phyloP scores from a whole-genome alignment of 2,113 vertebrate genomes.

The Cynopterus brachyotis region DNA sequence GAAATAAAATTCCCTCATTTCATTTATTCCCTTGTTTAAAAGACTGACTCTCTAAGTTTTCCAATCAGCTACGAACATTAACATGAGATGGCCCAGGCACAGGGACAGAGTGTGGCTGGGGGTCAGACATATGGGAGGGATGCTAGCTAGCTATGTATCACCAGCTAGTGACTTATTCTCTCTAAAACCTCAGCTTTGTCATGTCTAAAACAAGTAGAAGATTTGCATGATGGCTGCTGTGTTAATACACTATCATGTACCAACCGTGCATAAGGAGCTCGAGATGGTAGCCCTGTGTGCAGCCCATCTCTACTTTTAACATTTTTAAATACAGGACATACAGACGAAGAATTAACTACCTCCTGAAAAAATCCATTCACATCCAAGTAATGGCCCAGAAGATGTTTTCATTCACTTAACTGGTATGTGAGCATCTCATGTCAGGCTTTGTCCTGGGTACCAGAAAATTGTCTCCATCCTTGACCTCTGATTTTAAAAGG shows the following conservation, averaged over 20 bases:
- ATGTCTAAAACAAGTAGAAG: background rate
- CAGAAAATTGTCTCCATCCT: background rate
- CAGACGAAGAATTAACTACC: background rate
- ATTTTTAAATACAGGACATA: background rate
- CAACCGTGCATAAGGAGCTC: background rate
- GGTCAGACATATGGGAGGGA: background rate
- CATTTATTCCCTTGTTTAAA: slow-evolving; percentile 70
- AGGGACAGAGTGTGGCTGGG: background rate
- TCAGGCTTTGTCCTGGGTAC: background rate
- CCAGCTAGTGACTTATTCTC: background rate
- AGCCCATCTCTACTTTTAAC: background rate
- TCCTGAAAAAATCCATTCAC: background rate
- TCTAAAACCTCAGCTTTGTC: background rate
- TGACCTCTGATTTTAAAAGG: background rate
- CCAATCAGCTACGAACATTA: slow-evolving; percentile 50
- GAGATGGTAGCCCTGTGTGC: background rate
- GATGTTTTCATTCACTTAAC: background rate
- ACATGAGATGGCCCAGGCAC: background rate
- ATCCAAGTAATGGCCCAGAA: background rate
- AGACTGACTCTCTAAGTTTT: slow-evolving; percentile 65
- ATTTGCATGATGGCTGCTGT: rapidly evolving
- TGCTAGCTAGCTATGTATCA: background rate
- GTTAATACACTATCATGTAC: background rate
- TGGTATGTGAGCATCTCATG: background rate
- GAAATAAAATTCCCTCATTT: slow-evolving; percentile 72